Base-by-base conservation (phyloP, 2,797 vertebrate species). In the Myotis myotis region DNA sequence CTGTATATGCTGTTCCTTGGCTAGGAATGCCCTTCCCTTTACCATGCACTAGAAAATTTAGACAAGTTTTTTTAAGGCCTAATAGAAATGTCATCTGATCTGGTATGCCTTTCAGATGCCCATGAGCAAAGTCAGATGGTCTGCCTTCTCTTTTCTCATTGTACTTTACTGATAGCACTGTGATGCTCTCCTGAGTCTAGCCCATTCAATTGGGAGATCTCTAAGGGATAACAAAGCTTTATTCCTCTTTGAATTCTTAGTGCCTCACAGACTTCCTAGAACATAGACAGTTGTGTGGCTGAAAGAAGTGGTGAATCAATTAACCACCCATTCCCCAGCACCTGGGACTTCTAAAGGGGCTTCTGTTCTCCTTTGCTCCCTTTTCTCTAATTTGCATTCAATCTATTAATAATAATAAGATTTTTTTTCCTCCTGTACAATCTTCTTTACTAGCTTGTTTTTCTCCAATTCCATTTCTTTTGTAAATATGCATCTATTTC, bases 81-180 rank as follows among this genome's bases (percentile, higher is more conserved):
- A 70, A 80, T 74, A 87, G 62, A 95, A 95, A 91, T 70, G 5
- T 85, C 19, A 47, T 22, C n/a, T 51, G 12, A 16, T 96, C 36
- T 85, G 49, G 74, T 78, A 30, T 3, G 11, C 4, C 36, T 90
- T 90, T 79, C 30, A 80, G 66, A 84, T 53, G 16, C 20, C 72
- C 64, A 44, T 74, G 91, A 86, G 33, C 36, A 64, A 87, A 91
- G 53, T 81, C 80, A 81, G 66, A 80, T 74, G 62, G 51, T 25
- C 66, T 84, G 22, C 60, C 66, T 86, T 92, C 49, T 90, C 38
- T 96, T 78, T 30, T 89, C 60, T 44, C 17, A 16, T 47, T 4
- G 41, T 20, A 13, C 15, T 81, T 83, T 75, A 47, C 30, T 62
- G 47, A 68, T 83, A 33, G 55, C 22, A 49, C 25, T 41, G 11